These are phyloP conservation scores for Ichneumoninae sp. DNA, from an alignment of 2,888 invertebrate species.

Conservation along the genomic window DNA sequence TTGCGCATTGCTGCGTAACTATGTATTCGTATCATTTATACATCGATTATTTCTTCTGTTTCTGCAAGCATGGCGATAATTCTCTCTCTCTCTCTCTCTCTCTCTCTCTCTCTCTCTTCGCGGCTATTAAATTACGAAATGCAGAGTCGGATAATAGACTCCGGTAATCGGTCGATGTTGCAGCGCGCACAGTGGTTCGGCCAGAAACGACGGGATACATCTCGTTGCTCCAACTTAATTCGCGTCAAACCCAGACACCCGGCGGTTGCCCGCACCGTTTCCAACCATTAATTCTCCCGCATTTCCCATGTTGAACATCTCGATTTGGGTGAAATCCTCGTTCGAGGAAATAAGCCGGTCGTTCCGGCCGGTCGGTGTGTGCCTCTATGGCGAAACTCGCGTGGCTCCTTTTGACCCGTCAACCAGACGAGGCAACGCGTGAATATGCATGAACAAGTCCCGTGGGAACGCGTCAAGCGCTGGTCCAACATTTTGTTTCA, in stretches of 20 bases:
- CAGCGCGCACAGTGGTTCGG: slow-evolving; percentile 17
- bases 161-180: slow-evolving; percentile 2
- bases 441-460: slow-evolving; percentile 59
- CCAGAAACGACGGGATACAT: slow-evolving; percentile 26
- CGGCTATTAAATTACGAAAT: slow-evolving; percentile 43
- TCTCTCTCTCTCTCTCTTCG: slow-evolving; percentile 16
- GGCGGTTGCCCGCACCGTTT: slow-evolving; percentile 1
- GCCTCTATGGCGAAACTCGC: slow-evolving; percentile 13
- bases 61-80: neutral
- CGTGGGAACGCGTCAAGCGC: slow-evolving; percentile 13
- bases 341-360: slow-evolving; percentile 53
- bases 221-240: slow-evolving; percentile 60
- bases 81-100: slow-evolving; percentile 17
- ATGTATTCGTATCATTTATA: neutral
- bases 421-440: slow-evolving; percentile 23
- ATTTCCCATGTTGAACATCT: slow-evolving; percentile 15
- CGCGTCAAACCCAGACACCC: slow-evolving; percentile 30
- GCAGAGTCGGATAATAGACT: slow-evolving; percentile 32
- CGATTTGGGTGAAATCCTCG: slow-evolving; percentile 25
- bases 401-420: slow-evolving; percentile 35
- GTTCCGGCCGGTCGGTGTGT: neutral
- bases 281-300: neutral
- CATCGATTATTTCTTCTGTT: neutral
- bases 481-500: slow-evolving; percentile 12
- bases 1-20: neutral